These are phyloP conservation scores for Eupithecia dodoneata DNA, from an alignment of 2,888 invertebrate species.

Conservation along the genomic window DNA sequence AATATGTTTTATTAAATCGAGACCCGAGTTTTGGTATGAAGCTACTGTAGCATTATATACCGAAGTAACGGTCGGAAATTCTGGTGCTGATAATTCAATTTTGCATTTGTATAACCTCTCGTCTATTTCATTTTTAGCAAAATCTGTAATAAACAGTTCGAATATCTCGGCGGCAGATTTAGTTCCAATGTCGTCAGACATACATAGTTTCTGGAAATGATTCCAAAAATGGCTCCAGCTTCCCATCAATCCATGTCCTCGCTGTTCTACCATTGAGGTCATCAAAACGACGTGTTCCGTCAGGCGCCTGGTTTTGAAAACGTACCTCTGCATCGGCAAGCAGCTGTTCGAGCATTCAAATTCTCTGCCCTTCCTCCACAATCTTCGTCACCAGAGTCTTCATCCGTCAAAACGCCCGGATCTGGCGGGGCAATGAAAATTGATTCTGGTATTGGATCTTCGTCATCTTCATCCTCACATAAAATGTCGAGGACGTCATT, in stretches of 20 bases:
- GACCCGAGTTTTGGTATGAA: too few relatives aligned
- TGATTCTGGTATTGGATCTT: not conserved
- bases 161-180: conserved; percentile 11
- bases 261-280: not conserved
- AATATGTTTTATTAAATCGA: too few relatives aligned
- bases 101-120: too few relatives aligned
- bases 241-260: conserved; percentile 11
- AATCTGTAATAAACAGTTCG: too few relatives aligned
- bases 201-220: conserved; percentile 8
- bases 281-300: not conserved
- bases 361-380: conserved; percentile 1
- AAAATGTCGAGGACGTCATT: not conserved
- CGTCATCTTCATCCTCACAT: not conserved
- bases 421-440: conserved; percentile 6
- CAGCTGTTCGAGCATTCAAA: conserved; percentile 5
- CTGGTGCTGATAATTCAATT: too few relatives aligned
- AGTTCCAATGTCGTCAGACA: not conserved
- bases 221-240: conserved; percentile 7
- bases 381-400: conserved; percentile 15
- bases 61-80: too few relatives aligned
- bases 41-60: too few relatives aligned
- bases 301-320: too few relatives aligned
- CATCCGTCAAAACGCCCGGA: conserved; percentile 13
- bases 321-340: too few relatives aligned
- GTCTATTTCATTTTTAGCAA: too few relatives aligned